Percentiles rank a stretch among this genome's conserved stretches.
These are phyloP conservation scores for Ornithoptera priamus DNA, from an alignment of 2,888 invertebrate genomes.

Conservation along the genomic window DNA sequence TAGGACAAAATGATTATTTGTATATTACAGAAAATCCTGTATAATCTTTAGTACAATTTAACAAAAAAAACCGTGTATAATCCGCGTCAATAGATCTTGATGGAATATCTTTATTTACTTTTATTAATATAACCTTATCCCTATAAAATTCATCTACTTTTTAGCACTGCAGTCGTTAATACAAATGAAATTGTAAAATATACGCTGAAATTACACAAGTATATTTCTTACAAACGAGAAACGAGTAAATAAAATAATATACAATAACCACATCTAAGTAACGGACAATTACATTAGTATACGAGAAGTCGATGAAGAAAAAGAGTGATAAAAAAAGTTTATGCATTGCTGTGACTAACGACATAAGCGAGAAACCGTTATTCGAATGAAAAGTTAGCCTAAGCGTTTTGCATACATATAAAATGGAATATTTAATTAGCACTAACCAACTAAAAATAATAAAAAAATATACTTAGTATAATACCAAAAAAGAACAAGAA, in stretches of 20 bases:
- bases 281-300: constrained; percentile 12
- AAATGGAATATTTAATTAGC: constrained; percentile 47
- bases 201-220: constrained; percentile 23
- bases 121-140: constrained; percentile 35
- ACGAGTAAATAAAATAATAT: constrained; percentile 20
- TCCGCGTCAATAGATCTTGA: constrained; percentile 39
- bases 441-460: constrained; percentile 62
- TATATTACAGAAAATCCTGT: constrained; percentile 41
- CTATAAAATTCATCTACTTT: constrained; percentile 37
- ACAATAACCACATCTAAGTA: constrained; percentile 20
- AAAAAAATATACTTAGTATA: constrained; percentile 67
- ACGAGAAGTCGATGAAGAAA: constrained; percentile 6
- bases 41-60: constrained; percentile 41
- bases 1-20: constrained; percentile 41
- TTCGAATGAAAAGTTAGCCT: constrained; percentile 8
- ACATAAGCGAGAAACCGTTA: constrained; percentile 12
- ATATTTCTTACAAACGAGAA: constrained; percentile 25
- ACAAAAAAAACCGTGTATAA: constrained; percentile 42
- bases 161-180: constrained; percentile 36
- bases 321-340: constrained; percentile 13
- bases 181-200: constrained; percentile 24
- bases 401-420: constrained; percentile 19
- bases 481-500: constrained; percentile 62
- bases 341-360: constrained; percentile 14
- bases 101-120: constrained; percentile 39